Evolutionary conservation across 1,140 invertebrate genomes (phyloP).

Genomic region (Panagrolaimus sp.): DNA sequence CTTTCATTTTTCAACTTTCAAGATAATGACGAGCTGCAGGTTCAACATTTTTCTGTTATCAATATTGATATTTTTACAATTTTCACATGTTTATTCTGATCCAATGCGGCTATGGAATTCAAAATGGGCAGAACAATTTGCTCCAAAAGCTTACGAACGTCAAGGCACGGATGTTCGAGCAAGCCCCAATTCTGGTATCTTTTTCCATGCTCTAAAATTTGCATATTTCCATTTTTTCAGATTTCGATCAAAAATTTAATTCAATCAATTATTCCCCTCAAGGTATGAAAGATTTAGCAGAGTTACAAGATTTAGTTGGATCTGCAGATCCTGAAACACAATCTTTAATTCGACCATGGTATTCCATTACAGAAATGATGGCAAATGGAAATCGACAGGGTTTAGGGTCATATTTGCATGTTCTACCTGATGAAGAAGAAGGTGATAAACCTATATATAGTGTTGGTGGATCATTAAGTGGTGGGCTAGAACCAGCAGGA

Average conservation of each 20-base stretch:
- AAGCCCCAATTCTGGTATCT: background rate
- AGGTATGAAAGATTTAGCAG: conserved; percentile 41
- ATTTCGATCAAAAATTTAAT: conserved; percentile 5
- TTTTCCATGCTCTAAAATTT: background rate
- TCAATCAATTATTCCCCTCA: conserved; percentile 29
- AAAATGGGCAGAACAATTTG: background rate
- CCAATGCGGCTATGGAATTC: conserved; percentile 5
- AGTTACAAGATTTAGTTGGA: conserved; percentile 34
- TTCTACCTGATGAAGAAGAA: conserved; percentile 35
- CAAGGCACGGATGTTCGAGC: background rate
- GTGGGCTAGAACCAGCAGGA: conserved; percentile 39
- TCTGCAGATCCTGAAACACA: conserved; percentile 33
- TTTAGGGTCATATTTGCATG: conserved; percentile 40
- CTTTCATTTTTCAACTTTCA: too few species aligned
- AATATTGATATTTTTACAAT: too few species aligned
- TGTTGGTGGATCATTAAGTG: conserved; percentile 34
- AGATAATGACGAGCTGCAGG: too few species aligned
- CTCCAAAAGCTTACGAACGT: background rate
- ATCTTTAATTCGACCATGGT: conserved; percentile 33
- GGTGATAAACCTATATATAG: conserved; percentile 40
- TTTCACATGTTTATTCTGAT: background rate
- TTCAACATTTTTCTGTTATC: too few species aligned
- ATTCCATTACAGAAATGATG: conserved; percentile 38
- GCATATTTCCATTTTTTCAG: background rate
- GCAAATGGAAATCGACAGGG: conserved; percentile 41